Conservation (phyloP, 2,113 vertebrate species). For the Cephalopholis sonnerati region DNA sequence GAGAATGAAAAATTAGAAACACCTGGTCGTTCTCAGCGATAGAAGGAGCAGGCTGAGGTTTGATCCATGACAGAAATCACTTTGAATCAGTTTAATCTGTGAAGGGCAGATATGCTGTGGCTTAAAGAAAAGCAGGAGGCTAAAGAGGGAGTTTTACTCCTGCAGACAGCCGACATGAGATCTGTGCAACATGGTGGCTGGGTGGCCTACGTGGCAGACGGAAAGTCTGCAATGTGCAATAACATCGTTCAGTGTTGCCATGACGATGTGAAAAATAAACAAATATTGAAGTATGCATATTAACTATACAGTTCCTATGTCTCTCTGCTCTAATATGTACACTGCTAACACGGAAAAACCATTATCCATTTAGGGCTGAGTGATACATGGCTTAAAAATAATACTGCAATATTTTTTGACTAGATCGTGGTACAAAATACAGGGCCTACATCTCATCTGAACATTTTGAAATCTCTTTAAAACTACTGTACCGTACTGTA, state of each 20-base stretch:
- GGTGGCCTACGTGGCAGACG: neutral
- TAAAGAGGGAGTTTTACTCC: constrained; percentile 5
- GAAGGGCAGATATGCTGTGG: constrained; percentile 9
- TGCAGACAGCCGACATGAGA: constrained; percentile 7
- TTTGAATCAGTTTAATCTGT: constrained; percentile 46
- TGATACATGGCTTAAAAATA: too few species aligned
- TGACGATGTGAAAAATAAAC: neutral
- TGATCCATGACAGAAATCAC: constrained; percentile 28
- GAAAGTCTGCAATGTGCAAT: neutral
- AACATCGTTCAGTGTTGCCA: neutral
- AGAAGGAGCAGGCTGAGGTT: constrained; percentile 10
- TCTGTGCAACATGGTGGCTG: neutral
- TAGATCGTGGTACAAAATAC: too few species aligned
- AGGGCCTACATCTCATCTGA: too few species aligned
- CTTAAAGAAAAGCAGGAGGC: neutral
- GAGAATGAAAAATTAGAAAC: constrained; percentile 29
- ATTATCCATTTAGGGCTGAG: too few species aligned
- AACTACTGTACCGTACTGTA: too few species aligned
- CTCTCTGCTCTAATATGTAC: too few species aligned
- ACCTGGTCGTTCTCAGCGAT: constrained; percentile 31
- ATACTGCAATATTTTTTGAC: too few species aligned
- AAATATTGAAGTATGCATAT: neutral
- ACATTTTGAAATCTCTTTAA: too few species aligned
- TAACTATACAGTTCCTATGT: neutral
- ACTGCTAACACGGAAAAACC: too few species aligned